Percentiles rank a stretch among this genome's conserved stretches.
phyloP scores from a whole-genome alignment of 2,888 invertebrate species.

The Oscheius myriophilus region DNA sequence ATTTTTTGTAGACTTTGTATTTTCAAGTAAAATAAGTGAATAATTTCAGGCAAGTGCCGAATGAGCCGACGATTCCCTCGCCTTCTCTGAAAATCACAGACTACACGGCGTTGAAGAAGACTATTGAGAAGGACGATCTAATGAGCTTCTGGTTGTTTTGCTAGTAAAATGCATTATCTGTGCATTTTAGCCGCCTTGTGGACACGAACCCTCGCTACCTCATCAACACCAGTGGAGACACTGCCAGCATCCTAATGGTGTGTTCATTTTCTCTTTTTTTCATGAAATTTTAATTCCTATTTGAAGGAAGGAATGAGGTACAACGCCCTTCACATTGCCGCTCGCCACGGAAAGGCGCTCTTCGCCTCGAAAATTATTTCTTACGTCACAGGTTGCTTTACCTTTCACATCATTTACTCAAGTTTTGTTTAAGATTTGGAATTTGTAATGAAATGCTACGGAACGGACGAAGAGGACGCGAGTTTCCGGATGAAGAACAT shows the following conservation, averaged over 20 bases:
- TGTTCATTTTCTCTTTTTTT: constrained; percentile 1
- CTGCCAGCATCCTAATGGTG: constrained; percentile 50
- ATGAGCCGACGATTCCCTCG: constrained; percentile 40
- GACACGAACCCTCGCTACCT: constrained; percentile 49
- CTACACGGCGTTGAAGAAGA: constrained; percentile 46
- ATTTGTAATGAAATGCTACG: constrained; percentile 27
- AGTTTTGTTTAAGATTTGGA: constrained; percentile 16
- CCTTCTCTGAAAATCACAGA: constrained; percentile 39
- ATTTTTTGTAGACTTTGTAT: neutral
- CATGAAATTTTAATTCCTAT: neutral
- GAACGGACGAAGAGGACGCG: constrained; percentile 35
- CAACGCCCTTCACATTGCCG: constrained; percentile 52
- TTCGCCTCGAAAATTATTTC: constrained; percentile 31
- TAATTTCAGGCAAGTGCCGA: neutral
- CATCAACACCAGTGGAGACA: constrained; percentile 51
- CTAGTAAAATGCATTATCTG: too few species aligned
- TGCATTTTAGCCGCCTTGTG: constrained; percentile 13
- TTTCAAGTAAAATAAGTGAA: too few species aligned
- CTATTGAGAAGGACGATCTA: constrained; percentile 43
- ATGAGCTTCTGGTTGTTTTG: constrained; percentile 27
- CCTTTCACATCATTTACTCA: neutral
- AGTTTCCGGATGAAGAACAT: constrained; percentile 38
- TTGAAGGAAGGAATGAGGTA: constrained; percentile 49
- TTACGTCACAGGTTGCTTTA: constrained; percentile 21
- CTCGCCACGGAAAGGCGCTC: constrained; percentile 37